A percentile compares a stretch with the other conserved stretches of the same genome.
These are phyloP conservation scores for Oconnorella tubifera DNA, from an alignment of 2,888 invertebrate species.

Conservation along the genomic window DNA sequence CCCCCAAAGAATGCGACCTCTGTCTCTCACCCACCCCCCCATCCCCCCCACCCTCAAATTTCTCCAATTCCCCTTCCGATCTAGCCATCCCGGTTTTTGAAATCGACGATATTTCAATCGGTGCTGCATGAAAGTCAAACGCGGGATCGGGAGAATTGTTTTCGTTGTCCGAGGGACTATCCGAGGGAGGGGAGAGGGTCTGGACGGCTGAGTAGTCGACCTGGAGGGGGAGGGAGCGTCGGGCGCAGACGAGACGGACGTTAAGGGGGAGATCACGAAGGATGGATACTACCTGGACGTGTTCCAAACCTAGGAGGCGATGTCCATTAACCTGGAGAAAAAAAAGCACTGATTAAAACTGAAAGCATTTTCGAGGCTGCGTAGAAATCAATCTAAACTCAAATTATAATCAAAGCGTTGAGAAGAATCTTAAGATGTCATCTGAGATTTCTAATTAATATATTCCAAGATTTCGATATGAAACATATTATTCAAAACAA, in stretches of 20 bases:
- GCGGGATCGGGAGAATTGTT: too few relatives aligned
- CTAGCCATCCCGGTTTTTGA: constrained; percentile 86
- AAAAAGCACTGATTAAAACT: constrained; percentile 10
- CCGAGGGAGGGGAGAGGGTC: background rate
- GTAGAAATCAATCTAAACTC: background rate
- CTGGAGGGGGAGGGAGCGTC: constrained; percentile 47
- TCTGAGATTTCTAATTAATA: too few relatives aligned
- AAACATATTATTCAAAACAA: too few relatives aligned
- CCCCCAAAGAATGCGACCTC: constrained; percentile 74
- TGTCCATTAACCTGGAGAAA: constrained; percentile 86
- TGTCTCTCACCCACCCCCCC: constrained; percentile 9
- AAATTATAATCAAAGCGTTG: background rate
- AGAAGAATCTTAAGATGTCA: background rate
- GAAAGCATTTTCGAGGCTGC: background rate
- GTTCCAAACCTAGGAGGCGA: constrained; percentile 77
- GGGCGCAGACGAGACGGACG: constrained; percentile 85
- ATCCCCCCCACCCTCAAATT: too few relatives aligned
- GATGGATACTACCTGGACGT: constrained; percentile 88
- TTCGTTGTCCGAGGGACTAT: too few relatives aligned
- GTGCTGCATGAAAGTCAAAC: background rate
- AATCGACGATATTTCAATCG: background rate
- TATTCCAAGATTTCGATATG: too few relatives aligned
- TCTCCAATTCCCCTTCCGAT: constrained; percentile 89
- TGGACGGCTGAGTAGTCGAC: background rate
- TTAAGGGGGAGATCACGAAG: constrained; percentile 84